A percentile compares a stretch with the other conserved stretches of the same genome.
These are phyloP conservation scores for Serripes groenlandicus DNA, from an alignment of 2,888 invertebrate genomes.

Conservation along the genomic window DNA sequence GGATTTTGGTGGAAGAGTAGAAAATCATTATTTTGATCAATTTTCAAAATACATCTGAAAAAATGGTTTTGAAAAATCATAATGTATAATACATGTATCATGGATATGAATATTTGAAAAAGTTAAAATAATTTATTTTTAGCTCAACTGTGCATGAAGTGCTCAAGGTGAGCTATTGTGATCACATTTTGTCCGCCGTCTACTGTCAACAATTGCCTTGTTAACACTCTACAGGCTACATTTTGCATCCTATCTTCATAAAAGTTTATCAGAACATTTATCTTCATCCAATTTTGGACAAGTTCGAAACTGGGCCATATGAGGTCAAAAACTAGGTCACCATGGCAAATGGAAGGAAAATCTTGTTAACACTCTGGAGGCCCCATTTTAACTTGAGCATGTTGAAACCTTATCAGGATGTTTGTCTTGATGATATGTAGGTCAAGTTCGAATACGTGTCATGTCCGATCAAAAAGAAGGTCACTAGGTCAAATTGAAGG, in stretches of 20 bases:
- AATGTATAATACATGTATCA: too few relatives aligned
- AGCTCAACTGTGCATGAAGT: neutral
- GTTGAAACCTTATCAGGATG: neutral
- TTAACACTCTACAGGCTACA: neutral
- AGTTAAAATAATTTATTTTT: neutral
- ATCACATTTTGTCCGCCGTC: neutral
- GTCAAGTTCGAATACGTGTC: neutral
- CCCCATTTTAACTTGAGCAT: neutral
- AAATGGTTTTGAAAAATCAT: too few relatives aligned
- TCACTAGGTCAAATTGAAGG: neutral
- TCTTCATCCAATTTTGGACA: neutral
- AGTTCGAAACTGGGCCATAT: neutral
- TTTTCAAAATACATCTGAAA: too few relatives aligned
- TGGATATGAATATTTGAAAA: too few relatives aligned
- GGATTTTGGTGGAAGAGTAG: too few relatives aligned
- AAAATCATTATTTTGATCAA: too few relatives aligned
- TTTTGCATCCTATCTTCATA: neutral
- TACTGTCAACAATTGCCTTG: neutral
- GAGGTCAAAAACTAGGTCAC: neutral
- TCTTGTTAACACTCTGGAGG: neutral
- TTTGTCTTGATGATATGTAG: neutral
- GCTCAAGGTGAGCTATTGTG: neutral
- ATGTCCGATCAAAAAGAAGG: neutral
- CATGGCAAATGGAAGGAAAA: neutral
- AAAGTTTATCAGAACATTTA: neutral